These are phyloP conservation scores for Pao palembangensis DNA, from an alignment of 2,113 vertebrate species.

Conservation along the genomic window DNA sequence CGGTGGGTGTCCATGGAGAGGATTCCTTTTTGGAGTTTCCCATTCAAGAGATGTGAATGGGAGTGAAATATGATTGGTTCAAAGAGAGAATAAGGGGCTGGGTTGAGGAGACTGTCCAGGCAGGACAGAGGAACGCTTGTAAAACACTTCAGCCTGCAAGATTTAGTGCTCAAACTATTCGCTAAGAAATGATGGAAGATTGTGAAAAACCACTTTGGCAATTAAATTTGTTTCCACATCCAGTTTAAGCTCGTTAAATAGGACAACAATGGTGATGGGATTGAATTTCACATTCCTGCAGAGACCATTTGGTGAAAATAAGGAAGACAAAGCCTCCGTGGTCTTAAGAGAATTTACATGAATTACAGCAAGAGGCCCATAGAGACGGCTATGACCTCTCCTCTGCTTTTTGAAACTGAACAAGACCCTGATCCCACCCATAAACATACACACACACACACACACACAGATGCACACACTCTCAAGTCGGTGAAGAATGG, in stretches of 20 bases:
- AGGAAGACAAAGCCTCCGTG: conserved; percentile 51
- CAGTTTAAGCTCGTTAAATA: no score
- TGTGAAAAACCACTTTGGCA: no score
- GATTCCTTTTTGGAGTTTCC: conserved; percentile 43
- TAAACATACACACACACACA: conserved; percentile 33
- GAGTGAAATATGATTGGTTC: conserved; percentile 71
- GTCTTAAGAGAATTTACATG: conserved; percentile 72
- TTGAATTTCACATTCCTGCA: conserved; percentile 10
- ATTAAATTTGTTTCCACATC: no score
- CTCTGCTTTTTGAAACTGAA: conserved; percentile 64
- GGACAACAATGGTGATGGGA: neutral
- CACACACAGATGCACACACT: conserved; percentile 23
- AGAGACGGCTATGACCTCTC: conserved; percentile 51
- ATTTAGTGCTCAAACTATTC: neutral
- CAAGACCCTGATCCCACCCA: conserved; percentile 57
- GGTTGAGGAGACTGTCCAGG: conserved; percentile 63
- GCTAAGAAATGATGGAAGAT: no score
- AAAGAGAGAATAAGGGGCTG: conserved; percentile 55
- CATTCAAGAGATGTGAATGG: conserved; percentile 68
- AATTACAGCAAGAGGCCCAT: conserved; percentile 68
- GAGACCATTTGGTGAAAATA: conserved; percentile 14
- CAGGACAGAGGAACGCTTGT: conserved; percentile 32
- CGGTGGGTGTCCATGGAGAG: conserved; percentile 51
- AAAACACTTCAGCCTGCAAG: conserved; percentile 30
- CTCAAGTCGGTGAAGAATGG: conserved; percentile 50